Evolutionary conservation across 2,113 vertebrate genomes (phyloP).

Genomic region (Seriola aureovittata): DNA sequence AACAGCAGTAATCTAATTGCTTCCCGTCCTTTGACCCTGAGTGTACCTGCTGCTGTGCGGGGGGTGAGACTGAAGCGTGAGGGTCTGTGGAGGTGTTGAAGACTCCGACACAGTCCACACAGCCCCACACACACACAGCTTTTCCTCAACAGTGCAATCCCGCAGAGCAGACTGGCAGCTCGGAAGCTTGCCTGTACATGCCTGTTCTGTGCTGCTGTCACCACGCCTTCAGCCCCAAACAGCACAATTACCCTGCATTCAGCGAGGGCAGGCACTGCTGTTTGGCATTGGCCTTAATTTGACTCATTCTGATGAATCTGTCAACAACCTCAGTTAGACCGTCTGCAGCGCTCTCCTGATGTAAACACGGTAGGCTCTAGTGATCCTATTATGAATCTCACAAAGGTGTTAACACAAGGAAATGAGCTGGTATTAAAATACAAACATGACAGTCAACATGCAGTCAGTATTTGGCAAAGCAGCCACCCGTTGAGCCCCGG

Average conservation of each 20-base stretch:
- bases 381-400: not conserved
- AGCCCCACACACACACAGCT: conserved; percentile 22
- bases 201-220: conserved; percentile 80
- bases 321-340: conserved; percentile 42
- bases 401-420: not conserved
- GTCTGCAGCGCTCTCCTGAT: not conserved
- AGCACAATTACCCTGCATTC: conserved; percentile 72
- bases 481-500: not conserved
- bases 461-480: not conserved
- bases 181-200: conserved; percentile 82
- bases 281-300: conserved; percentile 53
- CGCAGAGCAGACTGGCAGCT: conserved; percentile 77
- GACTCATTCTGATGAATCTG: conserved; percentile 59
- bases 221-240: conserved; percentile 84
- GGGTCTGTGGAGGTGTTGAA: conserved; percentile 5
- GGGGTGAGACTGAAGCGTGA: conserved; percentile 1
- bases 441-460: not conserved
- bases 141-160: conserved; percentile 73
- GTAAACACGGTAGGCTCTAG: not conserved
- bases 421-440: not conserved
- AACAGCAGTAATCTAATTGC: not conserved
- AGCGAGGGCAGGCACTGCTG: conserved; percentile 48
- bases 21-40: conserved; percentile 20
- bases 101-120: conserved; percentile 23
- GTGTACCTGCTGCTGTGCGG: not conserved